Evolutionary conservation across 2,888 invertebrate genomes (phyloP).

Genomic region (Chymomyza caudatula): DNA sequence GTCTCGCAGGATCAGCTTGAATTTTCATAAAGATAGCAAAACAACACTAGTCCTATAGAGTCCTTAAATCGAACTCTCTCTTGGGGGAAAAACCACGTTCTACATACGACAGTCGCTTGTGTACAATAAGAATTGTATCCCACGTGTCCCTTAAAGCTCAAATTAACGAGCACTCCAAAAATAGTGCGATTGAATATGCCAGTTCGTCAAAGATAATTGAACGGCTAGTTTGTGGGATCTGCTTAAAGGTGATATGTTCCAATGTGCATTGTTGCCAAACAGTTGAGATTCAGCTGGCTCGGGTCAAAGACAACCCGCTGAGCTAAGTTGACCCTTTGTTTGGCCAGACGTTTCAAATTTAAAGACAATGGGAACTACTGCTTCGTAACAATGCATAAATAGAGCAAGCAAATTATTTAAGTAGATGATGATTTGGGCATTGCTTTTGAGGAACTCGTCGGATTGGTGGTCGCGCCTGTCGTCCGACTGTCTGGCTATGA

Average conservation of each 20-base stretch:
- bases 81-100: too few species aligned
- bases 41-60: too few species aligned
- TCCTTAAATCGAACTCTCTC: too few species aligned
- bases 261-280: too few species aligned
- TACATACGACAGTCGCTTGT: too few species aligned
- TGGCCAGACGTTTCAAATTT: background rate
- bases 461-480: background rate
- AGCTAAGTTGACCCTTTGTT: conserved; percentile 14
- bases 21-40: too few species aligned
- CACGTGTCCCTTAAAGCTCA: too few species aligned
- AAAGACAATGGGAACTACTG: background rate
- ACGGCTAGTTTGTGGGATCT: background rate
- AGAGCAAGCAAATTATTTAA: background rate
- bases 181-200: too few species aligned
- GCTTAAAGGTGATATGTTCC: too few species aligned
- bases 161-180: too few species aligned
- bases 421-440: background rate
- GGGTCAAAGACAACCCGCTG: conserved; percentile 18
- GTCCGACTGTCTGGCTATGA: background rate
- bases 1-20: too few species aligned
- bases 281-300: background rate
- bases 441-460: background rate
- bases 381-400: background rate
- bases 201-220: background rate
- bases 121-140: too few species aligned